Base-by-base conservation (phyloP, 1,140 invertebrate species). In the Leptinotarsa defecta region DNA sequence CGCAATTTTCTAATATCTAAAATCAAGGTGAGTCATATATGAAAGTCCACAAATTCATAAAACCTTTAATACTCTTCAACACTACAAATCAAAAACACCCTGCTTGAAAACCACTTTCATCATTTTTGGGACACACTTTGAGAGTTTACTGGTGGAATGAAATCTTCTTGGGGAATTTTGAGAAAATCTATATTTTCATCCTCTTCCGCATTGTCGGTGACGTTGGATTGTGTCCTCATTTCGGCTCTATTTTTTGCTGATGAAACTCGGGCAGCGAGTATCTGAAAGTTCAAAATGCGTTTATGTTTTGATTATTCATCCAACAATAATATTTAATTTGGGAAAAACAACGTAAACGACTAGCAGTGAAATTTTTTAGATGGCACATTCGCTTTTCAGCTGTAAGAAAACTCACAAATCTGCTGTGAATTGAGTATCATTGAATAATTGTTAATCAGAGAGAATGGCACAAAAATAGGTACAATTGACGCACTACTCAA, bases 181-280 rank as follows among this genome's bases (percentile, higher is more conserved):
- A 71, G 24, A 24, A 71, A 71, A 24, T 71, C 52, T 13, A 20
- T 48, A 19, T 49, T 15, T 69, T 68, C 70, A 62, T 80, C 74
- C 22, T 77, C 77, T 34, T 79, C 79, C 22, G 19, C 19, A 17
- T 52, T 34, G n/a, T 68, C 63, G 4, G 76, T 78, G 48, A 24
- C 77, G 20, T 71, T 78, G 3, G 64, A 48, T 61, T 79, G 77
- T 70, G 79, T 82, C 48, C 69, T 79, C 57, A 81, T 48, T 24
- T 70, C 27, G 48, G 77, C 76, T 49, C 79, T 71, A 15, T 71
- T 68, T 62, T 83, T 82, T 6, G 82, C 82, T 15, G 83, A 84
- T 27, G 82, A 78, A 17, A 84, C 70, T 68, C 83, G 74, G 71
- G 83, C 79, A 48, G 82, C 79, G 1, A 84, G 71, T 67, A 84